A percentile compares a stretch with the other conserved stretches of the same genome.
Conservation (phyloP, 2,113 vertebrate species). For the Chaetodon trifascialis region DNA sequence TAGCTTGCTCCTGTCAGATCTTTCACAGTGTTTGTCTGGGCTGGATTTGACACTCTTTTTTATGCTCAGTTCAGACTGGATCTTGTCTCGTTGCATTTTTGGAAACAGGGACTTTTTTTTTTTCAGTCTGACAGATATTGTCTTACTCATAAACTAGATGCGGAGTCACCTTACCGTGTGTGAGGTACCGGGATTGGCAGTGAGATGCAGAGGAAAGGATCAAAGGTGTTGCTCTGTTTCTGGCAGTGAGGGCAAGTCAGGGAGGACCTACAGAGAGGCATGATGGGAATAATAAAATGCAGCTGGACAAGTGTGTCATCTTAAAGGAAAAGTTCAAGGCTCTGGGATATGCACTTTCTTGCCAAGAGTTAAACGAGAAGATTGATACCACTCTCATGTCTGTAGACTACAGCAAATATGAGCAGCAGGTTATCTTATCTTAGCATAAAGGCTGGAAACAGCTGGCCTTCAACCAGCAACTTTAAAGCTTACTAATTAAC, state of each 20-base stretch:
- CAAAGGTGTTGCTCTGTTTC: conserved; percentile 99
- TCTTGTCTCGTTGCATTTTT: conserved; percentile 29
- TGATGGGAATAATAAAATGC: background rate
- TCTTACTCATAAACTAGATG: conserved; percentile 3
- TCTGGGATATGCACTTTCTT: background rate
- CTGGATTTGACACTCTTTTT: conserved; percentile 33
- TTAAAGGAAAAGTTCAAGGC: background rate
- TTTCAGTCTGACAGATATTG: conserved; percentile 21
- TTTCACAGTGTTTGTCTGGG: conserved; percentile 17
- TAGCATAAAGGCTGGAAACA: background rate
- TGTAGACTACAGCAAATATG: background rate
- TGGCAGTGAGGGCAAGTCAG: conserved; percentile 98
- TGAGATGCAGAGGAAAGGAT: conserved; percentile 98
- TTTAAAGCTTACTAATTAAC: background rate
- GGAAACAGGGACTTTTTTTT: conserved; percentile 9
- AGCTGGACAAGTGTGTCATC: background rate
- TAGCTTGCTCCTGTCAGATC: conserved; percentile 58
- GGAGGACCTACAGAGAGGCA: conserved; percentile 88
- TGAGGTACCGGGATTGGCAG: conserved; percentile 97
- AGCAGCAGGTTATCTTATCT: background rate
- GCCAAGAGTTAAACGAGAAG: background rate
- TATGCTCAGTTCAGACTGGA: conserved; percentile 24
- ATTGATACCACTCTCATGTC: background rate
- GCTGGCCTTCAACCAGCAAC: background rate
- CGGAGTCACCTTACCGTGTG: conserved; percentile 88